These are phyloP conservation scores for Amphipoea lucens DNA, from an alignment of 2,888 invertebrate species.

Conservation along the genomic window DNA sequence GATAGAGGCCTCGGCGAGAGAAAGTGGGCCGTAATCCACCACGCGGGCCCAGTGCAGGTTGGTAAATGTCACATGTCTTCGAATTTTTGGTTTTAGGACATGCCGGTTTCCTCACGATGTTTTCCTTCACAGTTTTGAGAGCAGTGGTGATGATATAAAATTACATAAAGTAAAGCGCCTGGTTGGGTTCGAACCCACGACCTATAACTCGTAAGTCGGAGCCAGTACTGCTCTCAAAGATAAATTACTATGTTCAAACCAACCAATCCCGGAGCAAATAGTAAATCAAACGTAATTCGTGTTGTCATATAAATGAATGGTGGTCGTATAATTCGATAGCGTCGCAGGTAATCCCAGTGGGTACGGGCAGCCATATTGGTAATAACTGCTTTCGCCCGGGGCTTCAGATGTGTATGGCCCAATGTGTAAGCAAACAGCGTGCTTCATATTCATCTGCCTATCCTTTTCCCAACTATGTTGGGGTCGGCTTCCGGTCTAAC, in stretches of 20 bases:
- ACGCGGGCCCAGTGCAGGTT: background rate
- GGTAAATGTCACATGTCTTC: background rate
- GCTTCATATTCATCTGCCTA: background rate
- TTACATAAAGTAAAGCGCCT: background rate
- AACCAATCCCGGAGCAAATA: background rate
- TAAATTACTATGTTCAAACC: background rate
- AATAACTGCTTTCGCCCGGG: conserved; percentile 68
- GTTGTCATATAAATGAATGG: conserved; percentile 43
- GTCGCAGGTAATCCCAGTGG: conserved; percentile 66
- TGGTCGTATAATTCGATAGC: conserved; percentile 37
- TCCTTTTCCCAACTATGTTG: too few relatives aligned
- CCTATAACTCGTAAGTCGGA: background rate
- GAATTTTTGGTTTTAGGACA: background rate
- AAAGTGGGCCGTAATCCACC: background rate
- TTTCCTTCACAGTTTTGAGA: background rate
- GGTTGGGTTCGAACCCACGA: background rate
- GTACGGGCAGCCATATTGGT: conserved; percentile 69
- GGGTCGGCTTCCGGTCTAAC: too few relatives aligned
- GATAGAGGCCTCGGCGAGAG: background rate
- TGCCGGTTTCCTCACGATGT: background rate
- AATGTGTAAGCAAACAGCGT: conserved; percentile 41
- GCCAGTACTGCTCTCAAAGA: background rate
- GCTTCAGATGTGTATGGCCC: conserved; percentile 44
- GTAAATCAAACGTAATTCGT: conserved; percentile 30
- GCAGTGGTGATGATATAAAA: background rate